Base-by-base conservation (phyloP, 1,140 invertebrate genomes). In the Musca domestica region DNA sequence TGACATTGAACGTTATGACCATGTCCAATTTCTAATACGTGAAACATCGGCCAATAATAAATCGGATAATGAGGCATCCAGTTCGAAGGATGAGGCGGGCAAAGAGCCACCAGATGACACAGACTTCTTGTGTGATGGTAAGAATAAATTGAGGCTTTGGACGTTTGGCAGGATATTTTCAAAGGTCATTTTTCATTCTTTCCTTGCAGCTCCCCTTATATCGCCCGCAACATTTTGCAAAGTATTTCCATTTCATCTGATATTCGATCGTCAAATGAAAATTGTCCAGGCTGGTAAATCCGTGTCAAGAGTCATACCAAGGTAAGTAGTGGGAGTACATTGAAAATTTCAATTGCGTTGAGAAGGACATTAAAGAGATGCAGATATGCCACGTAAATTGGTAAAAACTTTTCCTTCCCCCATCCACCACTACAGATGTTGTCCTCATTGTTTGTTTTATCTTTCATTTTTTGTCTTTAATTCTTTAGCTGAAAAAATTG, bases 241-340 rank as follows among this genome's bases (percentile, higher is more conserved):
- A 64, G 91, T 96, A 2, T 98, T 98, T 83, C 96, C 96, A 14
- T 98, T 98, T 81, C 95, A 98, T 81, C 83, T 98, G 69, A 90
- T 97, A 88, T 98, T 98, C 78, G 90, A 97, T 77, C 87, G 91
- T 15, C 86, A 94, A 68, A 86, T 97, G 81, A 88, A 86, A 72
- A 91, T 97, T 72, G 88, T 92, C 34, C 95, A 96, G 84, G 91
- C 91, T 23, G 96, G 96, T 34, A 89, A 90, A 56, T 93, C 95
- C 1, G 91, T 98, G 22, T 88, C 89, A 7, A 87, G 92, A 64
- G 89, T 97, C 9, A 89, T 98, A 73, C 95, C 95, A 0, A 84
- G 86, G 80, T 81, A 70, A 75, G 67, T 74, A 30, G 54, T 49
- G 34, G n/a, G n/a, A 30, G 27, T 41, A 5, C 34, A 41, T 41